phyloP scores from a whole-genome alignment of 2,113 vertebrate species.

The human (Homo sapiens) region GRCh38 chr2:15620001-15620500 shows the following conservation, averaged over 20 bases:
- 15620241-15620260: conserved; percentile 98
- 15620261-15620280: conserved; percentile 99
- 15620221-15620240: conserved; percentile 97
- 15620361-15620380: conserved; percentile 92
- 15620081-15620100: neutral
- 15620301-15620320: conserved; percentile 98
- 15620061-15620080: rapidly evolving
- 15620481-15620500: neutral
- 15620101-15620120: neutral
- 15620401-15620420: neutral
- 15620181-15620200: neutral
- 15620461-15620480: neutral
- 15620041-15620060: rapidly evolving
- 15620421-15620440: neutral
- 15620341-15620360: conserved; percentile 94
- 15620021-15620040: neutral
- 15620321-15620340: conserved; percentile 97
- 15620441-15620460: neutral
- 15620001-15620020: neutral
- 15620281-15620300: conserved; percentile 98
- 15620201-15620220: conserved; percentile 97
- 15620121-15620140: neutral
- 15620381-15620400: conserved; percentile 93
- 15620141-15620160: neutral
- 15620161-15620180: neutral